These are phyloP conservation scores for Sus scrofa DNA, from an alignment of 2,113 vertebrate genomes.

Conservation along the genomic window T2T-Sscrofa CM000822.6:62691501-62692000, in stretches of 20 bases:
- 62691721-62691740: slow-evolving; percentile 3
- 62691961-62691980: slow-evolving; percentile 16
- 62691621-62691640: neutral
- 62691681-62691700: too few species aligned
- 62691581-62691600: neutral
- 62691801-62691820: neutral
- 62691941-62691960: neutral
- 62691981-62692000: neutral
- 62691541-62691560: neutral
- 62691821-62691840: neutral
- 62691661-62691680: neutral
- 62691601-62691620: neutral
- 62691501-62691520: neutral
- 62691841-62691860: slow-evolving; percentile 46
- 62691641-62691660: neutral
- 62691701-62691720: slow-evolving; percentile 8
- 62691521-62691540: neutral
- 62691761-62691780: neutral
- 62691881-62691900: neutral
- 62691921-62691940: slow-evolving; percentile 54
- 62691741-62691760: neutral
- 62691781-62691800: slow-evolving; percentile 47
- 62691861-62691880: slow-evolving; percentile 43
- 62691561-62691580: slow-evolving; percentile 3
- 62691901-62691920: slow-evolving; percentile 10